Evolutionary conservation across 2,113 vertebrate genomes (phyloP).

Genomic region (Odobenus rosmarus): DNA sequence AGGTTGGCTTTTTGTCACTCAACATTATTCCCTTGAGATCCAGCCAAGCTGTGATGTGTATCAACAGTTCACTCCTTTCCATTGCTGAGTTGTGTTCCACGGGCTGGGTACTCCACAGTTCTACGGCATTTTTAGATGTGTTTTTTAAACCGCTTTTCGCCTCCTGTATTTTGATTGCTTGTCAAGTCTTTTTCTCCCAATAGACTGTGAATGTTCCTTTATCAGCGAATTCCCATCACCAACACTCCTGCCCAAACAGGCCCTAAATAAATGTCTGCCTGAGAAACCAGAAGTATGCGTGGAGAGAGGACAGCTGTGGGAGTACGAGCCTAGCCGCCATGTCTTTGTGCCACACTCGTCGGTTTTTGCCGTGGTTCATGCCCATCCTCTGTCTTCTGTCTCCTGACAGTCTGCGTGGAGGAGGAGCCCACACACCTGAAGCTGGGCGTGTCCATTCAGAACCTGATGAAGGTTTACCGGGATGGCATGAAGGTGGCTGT

Average conservation of each 20-base stretch:
- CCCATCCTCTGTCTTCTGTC: not conserved
- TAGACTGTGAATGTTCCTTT: not conserved
- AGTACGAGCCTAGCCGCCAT: not conserved
- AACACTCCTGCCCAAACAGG: not conserved
- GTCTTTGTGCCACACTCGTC: not conserved
- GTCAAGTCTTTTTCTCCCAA: not conserved
- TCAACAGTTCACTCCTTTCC: not conserved
- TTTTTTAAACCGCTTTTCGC: not conserved
- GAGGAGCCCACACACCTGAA: slow-evolving; percentile 94
- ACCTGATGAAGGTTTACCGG: slow-evolving; percentile 96
- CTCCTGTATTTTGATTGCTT: not conserved
- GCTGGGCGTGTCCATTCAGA: slow-evolving; percentile 96
- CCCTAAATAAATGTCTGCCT: not conserved
- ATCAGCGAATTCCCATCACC: not conserved
- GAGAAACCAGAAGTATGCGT: not conserved
- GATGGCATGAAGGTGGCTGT: slow-evolving; percentile 96
- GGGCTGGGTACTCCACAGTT: not conserved
- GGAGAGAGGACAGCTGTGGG: not conserved
- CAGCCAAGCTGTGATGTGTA: not conserved
- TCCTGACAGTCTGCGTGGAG: slow-evolving; percentile 92
- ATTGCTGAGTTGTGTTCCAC: not conserved
- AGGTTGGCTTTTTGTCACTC: not conserved
- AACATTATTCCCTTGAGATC: not conserved
- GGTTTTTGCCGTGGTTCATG: not conserved
- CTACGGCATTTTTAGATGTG: not conserved